Base-by-base conservation (phyloP, 1,140 invertebrate species). In the Galleria mellonella region DNA sequence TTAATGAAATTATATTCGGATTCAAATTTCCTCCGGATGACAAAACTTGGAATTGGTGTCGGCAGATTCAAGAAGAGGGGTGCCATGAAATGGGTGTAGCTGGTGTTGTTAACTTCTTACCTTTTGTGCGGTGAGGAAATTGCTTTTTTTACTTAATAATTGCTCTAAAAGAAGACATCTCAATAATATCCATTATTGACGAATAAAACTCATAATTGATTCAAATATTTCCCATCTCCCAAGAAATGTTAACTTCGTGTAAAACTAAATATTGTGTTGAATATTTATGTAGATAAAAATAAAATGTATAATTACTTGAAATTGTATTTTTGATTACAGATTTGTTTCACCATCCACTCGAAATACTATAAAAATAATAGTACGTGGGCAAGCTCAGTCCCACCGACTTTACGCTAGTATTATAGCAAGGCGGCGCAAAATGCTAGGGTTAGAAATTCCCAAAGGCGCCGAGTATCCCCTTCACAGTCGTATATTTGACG, bases 31-130 rank as follows among this genome's bases (percentile, higher is more conserved):
- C 87, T 0, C 87, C 90, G 43, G 78, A 92, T 17, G 92, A 96
- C 61, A 81, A 88, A 42, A 89, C 89, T 9, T 96, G 94, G 94
- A 85, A 81, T 15, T 94, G 91, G 89, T 73, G 96, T 33, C 88
- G 91, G 55, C 68, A 90, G 45, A 72, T 94, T 11, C 92, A 95
- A 71, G 93, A 95, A 68, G 91, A 94, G 67, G 94, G 94, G 0
- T 89, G 91, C 14, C 92, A 94, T 66, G 87, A 91, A 45, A 92
- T 96, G 51, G 93, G 94, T 0, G 89, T 96, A 6, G 91, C 94
- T 7, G 94, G 93, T 1, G 89, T 92, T 9, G 81, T 96, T 0
- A 97, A 96, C 72, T 96, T 96, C 71, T 78, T 96, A 31, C 94
- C 95, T 15, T 92, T 93, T 74, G 77, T 95, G 4, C 90, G 93